These are phyloP conservation scores for Ovis canadensis DNA, from an alignment of 2,113 vertebrate species.

Conservation along the genomic window DNA sequence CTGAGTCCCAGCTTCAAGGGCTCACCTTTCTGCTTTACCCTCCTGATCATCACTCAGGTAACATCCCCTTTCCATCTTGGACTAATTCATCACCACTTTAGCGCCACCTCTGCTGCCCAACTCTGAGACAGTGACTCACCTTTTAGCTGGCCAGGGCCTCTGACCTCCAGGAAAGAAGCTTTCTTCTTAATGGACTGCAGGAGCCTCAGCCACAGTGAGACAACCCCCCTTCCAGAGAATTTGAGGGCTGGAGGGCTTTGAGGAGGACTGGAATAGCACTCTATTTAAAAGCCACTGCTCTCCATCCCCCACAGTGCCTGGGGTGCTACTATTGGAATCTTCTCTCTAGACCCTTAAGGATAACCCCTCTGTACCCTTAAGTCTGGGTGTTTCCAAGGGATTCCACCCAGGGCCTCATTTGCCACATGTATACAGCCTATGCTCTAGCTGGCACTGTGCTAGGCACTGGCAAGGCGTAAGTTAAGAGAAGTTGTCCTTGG, in stretches of 20 bases:
- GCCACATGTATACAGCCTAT: not conserved
- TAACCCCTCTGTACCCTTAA: not conserved
- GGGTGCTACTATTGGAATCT: not conserved
- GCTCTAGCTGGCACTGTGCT: slow-evolving; percentile 2
- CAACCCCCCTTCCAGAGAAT: not conserved
- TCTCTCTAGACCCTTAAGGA: not conserved
- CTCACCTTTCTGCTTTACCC: not conserved
- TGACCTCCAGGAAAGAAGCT: slow-evolving; percentile 67
- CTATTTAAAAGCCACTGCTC: not conserved
- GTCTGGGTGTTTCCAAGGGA: not conserved
- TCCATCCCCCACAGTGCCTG: not conserved
- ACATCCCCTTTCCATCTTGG: slow-evolving; percentile 17
- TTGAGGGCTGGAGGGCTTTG: not conserved
- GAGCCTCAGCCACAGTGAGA: slow-evolving; percentile 24
- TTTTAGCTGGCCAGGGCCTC: slow-evolving; percentile 36
- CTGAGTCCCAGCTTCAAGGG: not conserved
- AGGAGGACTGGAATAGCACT: not conserved
- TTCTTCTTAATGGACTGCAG: slow-evolving; percentile 66
- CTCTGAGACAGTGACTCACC: slow-evolving; percentile 51
- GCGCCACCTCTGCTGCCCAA: not conserved
- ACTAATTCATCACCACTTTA: slow-evolving; percentile 52
- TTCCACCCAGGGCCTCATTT: not conserved
- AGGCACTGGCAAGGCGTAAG: not conserved
- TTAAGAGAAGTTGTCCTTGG: not conserved
- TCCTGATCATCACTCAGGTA: slow-evolving; percentile 34